phyloP scores from a whole-genome alignment of 2,113 vertebrate genomes.

The Okapia johnstoni region DNA sequence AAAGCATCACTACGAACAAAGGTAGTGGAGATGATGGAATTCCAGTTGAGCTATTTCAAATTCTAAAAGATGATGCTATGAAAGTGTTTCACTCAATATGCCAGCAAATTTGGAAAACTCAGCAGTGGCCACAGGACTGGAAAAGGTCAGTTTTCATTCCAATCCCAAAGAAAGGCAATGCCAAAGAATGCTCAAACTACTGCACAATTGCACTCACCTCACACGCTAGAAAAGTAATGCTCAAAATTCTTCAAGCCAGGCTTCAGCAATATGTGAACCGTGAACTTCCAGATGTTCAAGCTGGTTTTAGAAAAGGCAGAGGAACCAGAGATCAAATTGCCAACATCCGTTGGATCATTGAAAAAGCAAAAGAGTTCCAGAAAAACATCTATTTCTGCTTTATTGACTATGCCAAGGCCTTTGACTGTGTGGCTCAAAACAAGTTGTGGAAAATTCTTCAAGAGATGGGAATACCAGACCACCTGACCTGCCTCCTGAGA shows the following conservation, averaged over 20 bases:
- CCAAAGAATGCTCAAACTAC: background rate
- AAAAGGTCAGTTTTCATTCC: background rate
- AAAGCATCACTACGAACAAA: background rate
- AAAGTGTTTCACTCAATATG: background rate
- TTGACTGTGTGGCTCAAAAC: background rate
- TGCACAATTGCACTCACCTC: background rate
- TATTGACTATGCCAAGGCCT: background rate
- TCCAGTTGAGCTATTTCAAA: background rate
- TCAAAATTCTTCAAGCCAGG: too few relatives aligned
- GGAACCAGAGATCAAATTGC: background rate
- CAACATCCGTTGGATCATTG: accelerated
- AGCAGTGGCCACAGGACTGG: background rate
- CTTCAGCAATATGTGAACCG: background rate
- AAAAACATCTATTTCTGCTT: background rate
- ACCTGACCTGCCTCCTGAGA: background rate
- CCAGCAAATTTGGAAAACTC: background rate
- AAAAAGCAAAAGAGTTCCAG: background rate
- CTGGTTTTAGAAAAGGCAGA: background rate
- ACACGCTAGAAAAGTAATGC: background rate
- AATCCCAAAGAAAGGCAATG: background rate
- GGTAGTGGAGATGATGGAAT: background rate
- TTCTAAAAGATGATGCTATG: background rate
- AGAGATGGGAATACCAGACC: background rate
- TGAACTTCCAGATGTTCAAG: background rate
- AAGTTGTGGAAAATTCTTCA: background rate